These are phyloP conservation scores for Myoxocephalus aenaeus DNA, from an alignment of 2,797 vertebrate species.

Conservation along the genomic window DNA sequence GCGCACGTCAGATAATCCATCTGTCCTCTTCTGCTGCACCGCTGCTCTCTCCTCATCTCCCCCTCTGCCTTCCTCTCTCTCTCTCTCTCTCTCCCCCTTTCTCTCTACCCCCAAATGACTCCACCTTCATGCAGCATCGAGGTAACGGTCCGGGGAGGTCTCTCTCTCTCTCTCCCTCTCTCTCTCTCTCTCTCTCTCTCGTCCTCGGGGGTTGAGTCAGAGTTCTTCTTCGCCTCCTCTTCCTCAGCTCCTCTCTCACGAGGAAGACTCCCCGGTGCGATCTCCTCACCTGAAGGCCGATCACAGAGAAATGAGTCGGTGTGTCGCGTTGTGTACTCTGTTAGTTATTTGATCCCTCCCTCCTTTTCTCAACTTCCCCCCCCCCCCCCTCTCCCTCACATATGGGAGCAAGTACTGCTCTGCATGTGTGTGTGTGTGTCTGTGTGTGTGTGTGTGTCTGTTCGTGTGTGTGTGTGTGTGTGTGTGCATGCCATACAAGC, in stretches of 20 bases:
- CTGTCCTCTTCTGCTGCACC: constrained; percentile 61
- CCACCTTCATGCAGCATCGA: constrained; percentile 71
- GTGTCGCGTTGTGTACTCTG: constrained; percentile 60
- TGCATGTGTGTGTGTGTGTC: constrained; percentile 53
- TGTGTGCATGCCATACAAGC: constrained; percentile 35
- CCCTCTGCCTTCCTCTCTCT: constrained; percentile 5
- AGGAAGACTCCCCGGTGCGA: constrained; percentile 68
- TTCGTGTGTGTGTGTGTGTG: constrained; percentile 26
- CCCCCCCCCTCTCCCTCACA: constrained; percentile 55
- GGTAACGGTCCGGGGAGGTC: constrained; percentile 65
- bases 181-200: constrained; percentile 29
- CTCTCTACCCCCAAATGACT: constrained; percentile 61
- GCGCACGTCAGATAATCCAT: constrained; percentile 72
- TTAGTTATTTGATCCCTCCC: constrained; percentile 76
- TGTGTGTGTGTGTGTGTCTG: constrained; percentile 41
- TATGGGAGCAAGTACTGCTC: constrained; percentile 76
- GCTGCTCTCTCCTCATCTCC: constrained; percentile 57
- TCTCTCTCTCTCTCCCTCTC: constrained; percentile 30
- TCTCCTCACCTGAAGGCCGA: constrained; percentile 76
- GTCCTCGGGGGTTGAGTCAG: constrained; percentile 37
- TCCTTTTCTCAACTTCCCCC: constrained; percentile 68
- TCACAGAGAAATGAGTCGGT: constrained; percentile 74
- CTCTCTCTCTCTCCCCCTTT: not conserved
- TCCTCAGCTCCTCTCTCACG: constrained; percentile 52
- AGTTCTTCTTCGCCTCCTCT: constrained; percentile 34